Conservation (phyloP, 2,113 vertebrate genomes). For the Furnarius figulus region DNA sequence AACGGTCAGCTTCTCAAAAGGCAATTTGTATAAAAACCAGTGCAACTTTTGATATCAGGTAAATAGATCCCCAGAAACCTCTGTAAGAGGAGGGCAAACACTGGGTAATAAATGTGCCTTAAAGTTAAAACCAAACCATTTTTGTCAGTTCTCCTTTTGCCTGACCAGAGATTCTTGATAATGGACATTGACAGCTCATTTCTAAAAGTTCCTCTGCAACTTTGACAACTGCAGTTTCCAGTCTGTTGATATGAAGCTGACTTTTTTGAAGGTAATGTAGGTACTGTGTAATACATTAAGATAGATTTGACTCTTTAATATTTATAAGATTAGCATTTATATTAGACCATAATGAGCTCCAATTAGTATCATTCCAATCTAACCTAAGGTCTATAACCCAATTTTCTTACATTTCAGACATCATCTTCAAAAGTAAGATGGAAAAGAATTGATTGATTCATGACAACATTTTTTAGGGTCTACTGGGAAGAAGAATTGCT, state of each 20-base stretch:
- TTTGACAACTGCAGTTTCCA: slow-evolving; percentile 43
- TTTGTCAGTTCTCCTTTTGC: neutral
- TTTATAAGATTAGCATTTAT: slow-evolving; percentile 75
- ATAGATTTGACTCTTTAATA: slow-evolving; percentile 67
- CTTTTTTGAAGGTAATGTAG: slow-evolving; percentile 55
- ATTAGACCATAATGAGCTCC: slow-evolving; percentile 70
- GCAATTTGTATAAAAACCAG: neutral
- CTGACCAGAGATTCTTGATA: neutral
- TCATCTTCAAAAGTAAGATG: slow-evolving; percentile 52
- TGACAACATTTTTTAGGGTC: slow-evolving; percentile 66
- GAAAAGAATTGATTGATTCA: slow-evolving; percentile 69
- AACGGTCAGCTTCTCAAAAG: neutral
- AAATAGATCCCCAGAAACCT: neutral
- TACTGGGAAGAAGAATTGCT: slow-evolving; percentile 61
- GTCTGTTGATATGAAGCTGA: slow-evolving; percentile 51
- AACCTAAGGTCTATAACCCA: slow-evolving; percentile 65
- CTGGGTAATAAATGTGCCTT: neutral
- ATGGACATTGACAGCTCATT: neutral
- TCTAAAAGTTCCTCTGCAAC: slow-evolving; percentile 28
- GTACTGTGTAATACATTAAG: slow-evolving; percentile 55
- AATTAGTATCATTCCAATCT: slow-evolving; percentile 70
- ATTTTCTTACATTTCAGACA: slow-evolving; percentile 69
- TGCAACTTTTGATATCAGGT: neutral
- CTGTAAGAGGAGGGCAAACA: neutral
- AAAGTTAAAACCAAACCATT: neutral